Base-by-base conservation (phyloP, 1,140 invertebrate genomes). In the Dinoponera quadriceps region DNA sequence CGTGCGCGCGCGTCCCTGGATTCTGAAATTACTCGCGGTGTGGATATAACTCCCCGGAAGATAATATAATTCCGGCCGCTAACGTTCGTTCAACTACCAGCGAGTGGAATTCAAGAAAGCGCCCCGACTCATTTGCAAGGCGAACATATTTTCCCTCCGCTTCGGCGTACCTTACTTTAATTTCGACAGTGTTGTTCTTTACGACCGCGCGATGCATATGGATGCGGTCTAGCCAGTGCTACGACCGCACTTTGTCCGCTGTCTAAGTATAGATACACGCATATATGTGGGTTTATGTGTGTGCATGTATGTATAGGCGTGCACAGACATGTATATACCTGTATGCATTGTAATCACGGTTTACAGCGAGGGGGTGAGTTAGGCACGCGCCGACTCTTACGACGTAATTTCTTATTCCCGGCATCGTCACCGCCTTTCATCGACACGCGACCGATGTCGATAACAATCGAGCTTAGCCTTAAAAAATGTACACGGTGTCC, bases 401-500 rank as follows among this genome's bases (percentile, higher is more conserved):
- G 33, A 80, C 48, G 69, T 88, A 88, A 88, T 88, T 85, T 88
- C 87, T 88, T 88, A 88, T 88, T 88, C 83, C 55, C 83, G 63
- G 33, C 74, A 55, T 77, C 86, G 82, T 87, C 62, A 72, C 87
- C 85, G 85, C 87, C 87, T 88, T 62, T 80, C 55, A 66, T 66
- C 51, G 86, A 63, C 83, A 88, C 86, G 83, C 86, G 85, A 88
- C 84, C 60, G 54, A 62, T 54, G 44, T 66, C 33, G 59, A 87
- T 68, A 85, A 27, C 62, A 29, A 87, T 87, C 85, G 75, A 77
- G 82, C 77, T 73, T 60, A 1, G 59, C 20, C 48, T 16, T 11
- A 33, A 48, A 44, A 54, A 75, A 66, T 82, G 59, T 82, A 75
- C 44, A 75, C 44, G 14, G 33, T 71, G 55, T 80, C 54, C 18